phyloP scores from a whole-genome alignment of 1,140 invertebrate species.

The Tetranychus urticae region DNA sequence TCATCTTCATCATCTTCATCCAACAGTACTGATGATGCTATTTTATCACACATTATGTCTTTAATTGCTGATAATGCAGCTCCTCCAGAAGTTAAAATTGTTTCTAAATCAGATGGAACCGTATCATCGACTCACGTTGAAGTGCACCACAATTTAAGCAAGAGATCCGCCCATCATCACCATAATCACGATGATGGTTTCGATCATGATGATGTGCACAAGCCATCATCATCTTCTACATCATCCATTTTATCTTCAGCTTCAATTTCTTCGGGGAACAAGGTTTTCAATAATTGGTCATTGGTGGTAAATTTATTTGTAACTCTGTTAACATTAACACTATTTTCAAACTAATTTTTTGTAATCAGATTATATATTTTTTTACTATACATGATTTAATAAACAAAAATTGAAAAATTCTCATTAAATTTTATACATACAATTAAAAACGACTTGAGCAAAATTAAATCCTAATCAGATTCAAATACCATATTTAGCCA shows the following conservation, averaged over 20 bases:
- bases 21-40: constrained; percentile 1
- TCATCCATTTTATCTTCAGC: background rate
- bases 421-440: too few species aligned
- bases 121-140: background rate
- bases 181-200: background rate
- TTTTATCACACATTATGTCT: background rate
- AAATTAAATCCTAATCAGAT: too few species aligned
- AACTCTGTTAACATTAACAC: background rate
- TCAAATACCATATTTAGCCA: too few species aligned
- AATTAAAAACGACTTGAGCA: too few species aligned
- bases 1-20: background rate
- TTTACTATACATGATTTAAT: too few species aligned
- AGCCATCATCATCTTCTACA: background rate
- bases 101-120: background rate
- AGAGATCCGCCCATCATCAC: background rate
- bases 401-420: too few species aligned
- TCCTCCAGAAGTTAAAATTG: background rate
- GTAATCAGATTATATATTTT: too few species aligned
- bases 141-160: background rate
- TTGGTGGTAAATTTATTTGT: background rate
- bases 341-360: background rate
- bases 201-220: background rate
- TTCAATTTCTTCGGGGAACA: background rate
- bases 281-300: background rate
- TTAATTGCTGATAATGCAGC: background rate